Evolutionary conservation across 2,888 invertebrate genomes (phyloP).

Genomic region (Eurois occulta): DNA sequence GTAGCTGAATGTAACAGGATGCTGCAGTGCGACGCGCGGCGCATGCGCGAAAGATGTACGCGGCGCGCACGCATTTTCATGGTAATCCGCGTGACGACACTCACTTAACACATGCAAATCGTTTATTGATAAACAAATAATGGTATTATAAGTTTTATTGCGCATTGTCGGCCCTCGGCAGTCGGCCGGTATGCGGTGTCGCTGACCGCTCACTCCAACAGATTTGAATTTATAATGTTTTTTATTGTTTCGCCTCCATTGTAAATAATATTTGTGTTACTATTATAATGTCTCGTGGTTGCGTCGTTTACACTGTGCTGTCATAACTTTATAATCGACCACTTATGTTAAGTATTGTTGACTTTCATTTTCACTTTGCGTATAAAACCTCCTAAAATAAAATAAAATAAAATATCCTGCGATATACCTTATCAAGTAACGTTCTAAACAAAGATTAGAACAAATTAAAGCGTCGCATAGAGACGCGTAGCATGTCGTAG

Average conservation of each 20-base stretch:
- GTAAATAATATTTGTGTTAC: slow-evolving; percentile 70
- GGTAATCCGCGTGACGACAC: slow-evolving; percentile 79
- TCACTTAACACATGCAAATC: slow-evolving; percentile 88
- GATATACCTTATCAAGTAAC: background rate
- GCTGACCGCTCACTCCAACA: slow-evolving; percentile 79
- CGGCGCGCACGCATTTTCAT: slow-evolving; percentile 81
- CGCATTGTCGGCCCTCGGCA: slow-evolving; percentile 76
- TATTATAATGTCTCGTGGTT: slow-evolving; percentile 46
- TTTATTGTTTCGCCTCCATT: slow-evolving; percentile 75
- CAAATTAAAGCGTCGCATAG: background rate
- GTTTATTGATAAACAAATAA: slow-evolving; percentile 88
- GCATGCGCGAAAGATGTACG: slow-evolving; percentile 43
- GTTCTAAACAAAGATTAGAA: background rate
- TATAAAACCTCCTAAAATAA: no score
- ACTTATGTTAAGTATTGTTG: slow-evolving; percentile 46
- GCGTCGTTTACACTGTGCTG: slow-evolving; percentile 31
- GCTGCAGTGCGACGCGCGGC: background rate
- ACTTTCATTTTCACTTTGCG: slow-evolving; percentile 16
- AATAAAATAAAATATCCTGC: no score
- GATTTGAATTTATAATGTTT: slow-evolving; percentile 83
- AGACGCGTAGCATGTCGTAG: slow-evolving; percentile 12
- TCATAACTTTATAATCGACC: slow-evolving; percentile 46
- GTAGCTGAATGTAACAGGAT: slow-evolving; percentile 13
- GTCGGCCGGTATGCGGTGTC: slow-evolving; percentile 61
- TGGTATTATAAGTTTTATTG: slow-evolving; percentile 87